These are phyloP conservation scores for Mythimna albipuncta DNA, from an alignment of 2,888 invertebrate genomes.

Conservation along the genomic window DNA sequence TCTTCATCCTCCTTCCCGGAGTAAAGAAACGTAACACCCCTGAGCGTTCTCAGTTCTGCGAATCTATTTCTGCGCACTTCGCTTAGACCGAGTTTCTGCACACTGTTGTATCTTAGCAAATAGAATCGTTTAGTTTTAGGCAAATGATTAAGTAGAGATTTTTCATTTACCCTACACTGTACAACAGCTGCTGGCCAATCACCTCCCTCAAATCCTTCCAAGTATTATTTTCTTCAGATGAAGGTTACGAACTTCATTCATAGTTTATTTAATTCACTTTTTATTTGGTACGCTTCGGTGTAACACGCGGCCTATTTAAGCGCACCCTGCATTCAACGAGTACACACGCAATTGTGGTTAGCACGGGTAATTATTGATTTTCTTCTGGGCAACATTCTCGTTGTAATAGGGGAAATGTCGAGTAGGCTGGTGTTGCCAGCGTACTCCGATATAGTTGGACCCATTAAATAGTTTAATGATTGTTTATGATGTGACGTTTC, in stretches of 20 bases:
- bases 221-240: background rate
- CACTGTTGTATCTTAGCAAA: no score
- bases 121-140: no score
- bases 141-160: no score
- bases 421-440: conserved; percentile 49
- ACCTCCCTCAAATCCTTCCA: no score
- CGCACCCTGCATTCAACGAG: conserved; percentile 67
- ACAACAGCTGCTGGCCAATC: no score
- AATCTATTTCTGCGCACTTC: no score
- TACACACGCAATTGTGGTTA: conserved; percentile 73
- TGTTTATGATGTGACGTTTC: conserved; percentile 47
- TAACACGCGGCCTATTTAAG: conserved; percentile 59
- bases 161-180: no score
- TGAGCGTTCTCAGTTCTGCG: no score
- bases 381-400: conserved; percentile 72
- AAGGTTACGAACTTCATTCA: background rate
- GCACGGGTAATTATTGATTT: conserved; percentile 76
- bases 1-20: no score
- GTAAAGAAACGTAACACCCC: no score
- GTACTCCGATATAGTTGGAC: conserved; percentile 43
- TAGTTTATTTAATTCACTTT: background rate
- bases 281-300: conserved; percentile 58
- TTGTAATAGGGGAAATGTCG: conserved; percentile 60
- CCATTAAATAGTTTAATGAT: conserved; percentile 44
- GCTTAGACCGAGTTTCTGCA: no score